Conservation (phyloP, 2,113 vertebrate species). For the Pygoscelis adeliae region DNA sequence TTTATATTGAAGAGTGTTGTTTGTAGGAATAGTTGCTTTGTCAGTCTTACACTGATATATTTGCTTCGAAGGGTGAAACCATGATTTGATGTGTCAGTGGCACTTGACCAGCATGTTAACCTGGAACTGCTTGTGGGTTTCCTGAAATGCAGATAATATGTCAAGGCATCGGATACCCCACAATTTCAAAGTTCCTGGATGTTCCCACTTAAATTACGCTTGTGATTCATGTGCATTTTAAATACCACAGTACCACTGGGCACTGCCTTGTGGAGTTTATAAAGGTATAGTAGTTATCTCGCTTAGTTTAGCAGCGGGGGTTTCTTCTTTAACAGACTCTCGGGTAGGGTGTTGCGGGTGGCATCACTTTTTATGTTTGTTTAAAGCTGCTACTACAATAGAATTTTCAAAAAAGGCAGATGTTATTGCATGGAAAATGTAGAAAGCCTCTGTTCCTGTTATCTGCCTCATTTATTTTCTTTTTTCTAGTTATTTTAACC, state of each 20-base stretch:
- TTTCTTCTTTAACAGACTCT: neutral
- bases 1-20: neutral
- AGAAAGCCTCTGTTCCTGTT: neutral
- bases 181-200: neutral
- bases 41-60: fast-evolving
- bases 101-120: neutral
- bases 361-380: neutral
- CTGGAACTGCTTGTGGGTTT: neutral
- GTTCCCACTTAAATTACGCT: neutral
- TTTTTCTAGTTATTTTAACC: neutral
- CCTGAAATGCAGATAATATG: neutral
- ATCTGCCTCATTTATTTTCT: neutral
- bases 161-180: neutral
- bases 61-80: neutral
- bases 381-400: neutral
- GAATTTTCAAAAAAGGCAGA: neutral
- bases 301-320: neutral
- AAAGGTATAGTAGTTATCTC: fast-evolving
- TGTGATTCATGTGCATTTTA: neutral
- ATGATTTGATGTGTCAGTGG: neutral
- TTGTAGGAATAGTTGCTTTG: neutral
- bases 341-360: fast-evolving
- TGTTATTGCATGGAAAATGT: neutral
- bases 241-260: neutral
- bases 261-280: neutral